Conservation (phyloP, 2,888 invertebrate species). For the Celastrina argiolus region DNA sequence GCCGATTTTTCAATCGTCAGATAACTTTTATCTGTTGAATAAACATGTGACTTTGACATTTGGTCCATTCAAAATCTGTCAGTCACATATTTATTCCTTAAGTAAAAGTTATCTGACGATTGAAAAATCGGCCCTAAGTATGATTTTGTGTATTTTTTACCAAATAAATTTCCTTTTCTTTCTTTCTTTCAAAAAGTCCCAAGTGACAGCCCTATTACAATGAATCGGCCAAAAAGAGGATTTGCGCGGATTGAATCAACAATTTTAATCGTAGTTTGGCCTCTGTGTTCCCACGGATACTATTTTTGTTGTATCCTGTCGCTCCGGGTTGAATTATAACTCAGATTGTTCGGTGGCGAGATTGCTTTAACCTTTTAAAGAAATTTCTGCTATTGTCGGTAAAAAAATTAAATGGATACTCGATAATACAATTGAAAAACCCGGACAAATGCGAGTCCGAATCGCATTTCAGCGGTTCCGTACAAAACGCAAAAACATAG, state of each 20-base stretch:
- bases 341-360: neutral
- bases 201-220: conserved; percentile 23
- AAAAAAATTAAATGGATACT: neutral
- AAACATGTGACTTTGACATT: too few relatives aligned
- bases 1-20: too few relatives aligned
- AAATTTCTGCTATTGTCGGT: conserved; percentile 10
- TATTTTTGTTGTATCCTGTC: conserved; percentile 12
- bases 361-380: conserved; percentile 11
- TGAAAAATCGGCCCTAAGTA: too few relatives aligned
- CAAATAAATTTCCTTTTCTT: too few relatives aligned
- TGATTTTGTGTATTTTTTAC: too few relatives aligned
- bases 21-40: too few relatives aligned
- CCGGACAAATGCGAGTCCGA: too few relatives aligned
- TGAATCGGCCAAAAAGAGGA: conserved; percentile 22
- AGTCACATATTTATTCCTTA: too few relatives aligned
- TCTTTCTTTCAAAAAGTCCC: neutral
- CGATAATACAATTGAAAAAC: neutral
- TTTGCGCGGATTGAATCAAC: conserved; percentile 10
- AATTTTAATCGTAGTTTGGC: conserved; percentile 11
- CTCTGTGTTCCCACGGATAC: conserved; percentile 10
- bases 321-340: conserved; percentile 1
- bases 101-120: too few relatives aligned
- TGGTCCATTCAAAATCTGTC: too few relatives aligned
- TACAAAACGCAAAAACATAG: too few relatives aligned
- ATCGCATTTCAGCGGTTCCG: too few relatives aligned